Evolutionary conservation across 2,797 vertebrate genomes (phyloP).

Genomic region (Paratrypauchen microcephalus): DNA sequence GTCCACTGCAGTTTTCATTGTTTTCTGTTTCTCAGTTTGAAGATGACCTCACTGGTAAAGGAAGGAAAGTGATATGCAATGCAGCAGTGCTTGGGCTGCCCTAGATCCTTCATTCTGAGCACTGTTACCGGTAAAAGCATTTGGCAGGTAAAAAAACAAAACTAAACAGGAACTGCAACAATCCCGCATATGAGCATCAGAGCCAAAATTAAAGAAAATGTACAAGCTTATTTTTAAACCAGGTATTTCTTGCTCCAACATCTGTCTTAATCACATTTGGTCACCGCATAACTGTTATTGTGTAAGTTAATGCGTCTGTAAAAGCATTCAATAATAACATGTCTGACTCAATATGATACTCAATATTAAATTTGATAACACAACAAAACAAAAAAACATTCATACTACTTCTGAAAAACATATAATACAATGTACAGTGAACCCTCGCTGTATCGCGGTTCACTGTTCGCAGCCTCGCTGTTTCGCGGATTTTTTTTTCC

Average conservation of each 20-base stretch:
- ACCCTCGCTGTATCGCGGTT: too few relatives aligned
- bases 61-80: constrained; percentile 13
- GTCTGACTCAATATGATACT: too few relatives aligned
- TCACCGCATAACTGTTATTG: not conserved
- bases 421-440: too few relatives aligned
- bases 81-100: not conserved
- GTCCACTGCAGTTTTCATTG: not conserved
- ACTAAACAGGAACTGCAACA: not conserved
- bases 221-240: not conserved
- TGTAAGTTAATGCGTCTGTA: too few relatives aligned
- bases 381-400: too few relatives aligned
- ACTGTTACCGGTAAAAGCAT: not conserved
- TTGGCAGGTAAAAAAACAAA: not conserved
- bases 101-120: constrained; percentile 4
- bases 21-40: constrained; percentile 5
- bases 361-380: too few relatives aligned
- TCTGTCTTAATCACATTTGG: not conserved
- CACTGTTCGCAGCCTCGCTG: too few relatives aligned
- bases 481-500: too few relatives aligned
- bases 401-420: too few relatives aligned
- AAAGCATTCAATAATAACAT: too few relatives aligned
- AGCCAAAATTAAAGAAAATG: not conserved
- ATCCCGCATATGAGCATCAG: not conserved
- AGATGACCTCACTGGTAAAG: constrained; percentile 4
- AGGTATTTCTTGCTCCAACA: not conserved